phyloP scores from a whole-genome alignment of 2,888 invertebrate genomes.

The Osmoderma eremita region DNA sequence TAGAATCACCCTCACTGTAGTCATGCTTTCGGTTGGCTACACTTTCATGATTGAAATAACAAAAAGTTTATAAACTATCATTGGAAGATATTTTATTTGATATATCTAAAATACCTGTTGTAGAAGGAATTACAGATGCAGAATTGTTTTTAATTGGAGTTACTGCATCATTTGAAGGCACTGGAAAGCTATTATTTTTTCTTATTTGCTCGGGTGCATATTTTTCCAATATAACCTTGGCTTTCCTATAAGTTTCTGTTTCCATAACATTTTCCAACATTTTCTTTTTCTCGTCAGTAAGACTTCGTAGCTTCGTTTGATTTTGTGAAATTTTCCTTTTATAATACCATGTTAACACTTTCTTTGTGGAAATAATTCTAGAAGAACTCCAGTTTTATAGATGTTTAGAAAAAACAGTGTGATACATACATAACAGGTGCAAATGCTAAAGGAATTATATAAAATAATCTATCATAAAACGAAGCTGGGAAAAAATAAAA shows the following conservation, averaged over 20 bases:
- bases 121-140: constrained; percentile 20
- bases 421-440: constrained; percentile 84
- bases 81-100: constrained; percentile 19
- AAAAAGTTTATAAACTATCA: too few species aligned
- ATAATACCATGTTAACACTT: constrained; percentile 88
- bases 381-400: neutral
- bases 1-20: too few species aligned
- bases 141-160: constrained; percentile 37
- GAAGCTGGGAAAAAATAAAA: constrained; percentile 83
- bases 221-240: constrained; percentile 87
- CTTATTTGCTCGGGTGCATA: constrained; percentile 76
- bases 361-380: constrained; percentile 82
- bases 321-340: constrained; percentile 83
- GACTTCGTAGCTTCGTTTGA: constrained; percentile 74
- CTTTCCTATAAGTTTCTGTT: constrained; percentile 96
- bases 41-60: too few species aligned
- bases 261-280: constrained; percentile 96
- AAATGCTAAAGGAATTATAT: constrained; percentile 80
- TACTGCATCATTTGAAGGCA: constrained; percentile 37
- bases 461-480: constrained; percentile 77
- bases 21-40: too few species aligned
- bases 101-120: constrained; percentile 39
- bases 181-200: constrained; percentile 49
- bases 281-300: constrained; percentile 85
- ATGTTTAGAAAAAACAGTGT: neutral